Evolutionary conservation across 2,113 vertebrate species (phyloP).

Genomic region (Semnopithecus entellus): DNA sequence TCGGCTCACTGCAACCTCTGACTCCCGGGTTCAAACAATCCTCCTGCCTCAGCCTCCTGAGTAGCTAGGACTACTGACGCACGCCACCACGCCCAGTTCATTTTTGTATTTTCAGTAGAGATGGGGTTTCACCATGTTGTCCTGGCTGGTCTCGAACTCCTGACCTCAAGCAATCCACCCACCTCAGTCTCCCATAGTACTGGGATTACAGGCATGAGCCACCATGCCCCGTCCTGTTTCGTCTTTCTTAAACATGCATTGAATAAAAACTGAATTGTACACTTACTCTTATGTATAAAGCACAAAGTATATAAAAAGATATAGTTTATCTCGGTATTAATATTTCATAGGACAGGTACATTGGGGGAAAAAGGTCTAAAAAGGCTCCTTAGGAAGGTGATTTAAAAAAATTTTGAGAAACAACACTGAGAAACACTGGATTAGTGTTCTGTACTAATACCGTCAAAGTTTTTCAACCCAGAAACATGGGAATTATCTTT

Average conservation of each 20-base stretch:
- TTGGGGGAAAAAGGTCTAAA: not conserved
- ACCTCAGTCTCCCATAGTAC: too few species aligned
- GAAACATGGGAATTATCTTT: not conserved
- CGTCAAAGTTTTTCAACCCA: not conserved
- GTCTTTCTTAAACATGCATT: not conserved
- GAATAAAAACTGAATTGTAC: constrained; percentile 2
- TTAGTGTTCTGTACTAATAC: not conserved
- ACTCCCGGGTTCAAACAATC: too few species aligned
- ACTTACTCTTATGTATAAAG: not conserved
- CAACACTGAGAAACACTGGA: not conserved
- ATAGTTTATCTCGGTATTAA: not conserved
- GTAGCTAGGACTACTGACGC: too few species aligned
- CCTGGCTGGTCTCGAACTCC: too few species aligned
- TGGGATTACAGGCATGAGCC: too few species aligned
- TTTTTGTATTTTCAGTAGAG: too few species aligned
- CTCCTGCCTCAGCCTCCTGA: too few species aligned
- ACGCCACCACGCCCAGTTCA: too few species aligned
- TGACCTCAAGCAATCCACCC: too few species aligned
- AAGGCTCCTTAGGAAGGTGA: not conserved
- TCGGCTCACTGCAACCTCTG: too few species aligned
- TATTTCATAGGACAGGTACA: not conserved
- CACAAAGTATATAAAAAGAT: not conserved
- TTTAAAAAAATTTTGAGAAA: not conserved
- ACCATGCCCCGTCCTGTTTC: too few species aligned
- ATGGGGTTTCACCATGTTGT: too few species aligned